Evolutionary conservation across 2,888 invertebrate species (phyloP), one percentile per base, ranked within the genome.

Genomic region (Yponomeuta malinellus): DNA sequence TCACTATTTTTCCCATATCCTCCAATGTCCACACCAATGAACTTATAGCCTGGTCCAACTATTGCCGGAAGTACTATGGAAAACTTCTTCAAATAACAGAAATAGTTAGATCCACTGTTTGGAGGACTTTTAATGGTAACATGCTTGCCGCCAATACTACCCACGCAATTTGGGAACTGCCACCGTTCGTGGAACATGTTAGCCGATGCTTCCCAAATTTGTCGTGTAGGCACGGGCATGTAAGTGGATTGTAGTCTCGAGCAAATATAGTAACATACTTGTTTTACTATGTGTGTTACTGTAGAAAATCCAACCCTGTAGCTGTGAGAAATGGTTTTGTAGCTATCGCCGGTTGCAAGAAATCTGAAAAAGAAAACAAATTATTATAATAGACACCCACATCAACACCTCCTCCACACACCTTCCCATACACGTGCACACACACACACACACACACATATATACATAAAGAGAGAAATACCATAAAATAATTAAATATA

Each of bases 61-160:
- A 72, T 68, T 65, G 72, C 72, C 67, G 70, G 64, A 48, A 72
- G 66, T 63, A 71, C 72, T 43, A 70, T 70, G 48, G 70, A 70
- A 66, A 70, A 71, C 59, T 68, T 70, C 48, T 72, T 64, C 68
- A 64, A 63, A 69, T 71, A 65, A 68, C 64, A 69, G 72, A 70
- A 68, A 68, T 68, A 48, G 10, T 23, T n/a, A 48, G 29, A 29
- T 43, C 73, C 73, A 48, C 66, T 73, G 63, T 70, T 70, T n/a
- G 70, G 64, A 29, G 74, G 73, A 63, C 72, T 71, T 65, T 71
- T 71, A 37, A 74, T 74, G n/a, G 23, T 52, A 65, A 75, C 70
- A 69, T 75, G 74, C 64, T 75, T 75, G 29, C 75, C 74, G 70
- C 74, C 75, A 31, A 74, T 72, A 48, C 70, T 70, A 64, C 74